Percentiles rank a stretch among this genome's conserved stretches.
These are phyloP conservation scores for Numenius phaeopus DNA, from an alignment of 2,797 vertebrate species.

Conservation along the genomic window DNA sequence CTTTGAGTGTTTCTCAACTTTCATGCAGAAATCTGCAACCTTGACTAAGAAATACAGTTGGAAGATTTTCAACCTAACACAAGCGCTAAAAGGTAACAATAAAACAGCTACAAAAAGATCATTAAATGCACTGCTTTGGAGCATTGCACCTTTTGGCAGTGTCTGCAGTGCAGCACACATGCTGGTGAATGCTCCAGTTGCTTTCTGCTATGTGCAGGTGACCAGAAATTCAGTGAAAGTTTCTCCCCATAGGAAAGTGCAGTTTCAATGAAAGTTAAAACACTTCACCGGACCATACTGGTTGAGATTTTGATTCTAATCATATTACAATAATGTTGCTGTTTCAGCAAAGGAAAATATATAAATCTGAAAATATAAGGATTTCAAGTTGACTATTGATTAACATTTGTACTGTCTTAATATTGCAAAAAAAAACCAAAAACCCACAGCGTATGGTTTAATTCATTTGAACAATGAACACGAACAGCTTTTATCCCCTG, in stretches of 20 bases:
- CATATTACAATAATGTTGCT: neutral
- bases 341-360: neutral
- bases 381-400: neutral
- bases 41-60: neutral
- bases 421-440: accelerated
- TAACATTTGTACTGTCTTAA: neutral
- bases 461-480: neutral
- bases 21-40: neutral
- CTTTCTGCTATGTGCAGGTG: neutral
- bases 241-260: neutral
- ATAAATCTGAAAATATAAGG: neutral
- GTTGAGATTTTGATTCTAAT: neutral
- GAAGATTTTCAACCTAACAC: neutral
- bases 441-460: accelerated
- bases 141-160: neutral
- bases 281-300: neutral
- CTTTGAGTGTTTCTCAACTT: neutral
- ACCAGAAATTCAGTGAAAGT: neutral
- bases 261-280: neutral
- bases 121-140: neutral
- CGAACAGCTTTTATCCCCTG: neutral
- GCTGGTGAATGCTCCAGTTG: neutral
- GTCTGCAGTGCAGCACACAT: neutral
- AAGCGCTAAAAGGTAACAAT: neutral
- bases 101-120: neutral